A percentile compares a stretch with the other conserved stretches of the same genome.
phyloP scores from a whole-genome alignment of 2,797 vertebrate genomes.

The Acrossocheilus fasciatus region DNA sequence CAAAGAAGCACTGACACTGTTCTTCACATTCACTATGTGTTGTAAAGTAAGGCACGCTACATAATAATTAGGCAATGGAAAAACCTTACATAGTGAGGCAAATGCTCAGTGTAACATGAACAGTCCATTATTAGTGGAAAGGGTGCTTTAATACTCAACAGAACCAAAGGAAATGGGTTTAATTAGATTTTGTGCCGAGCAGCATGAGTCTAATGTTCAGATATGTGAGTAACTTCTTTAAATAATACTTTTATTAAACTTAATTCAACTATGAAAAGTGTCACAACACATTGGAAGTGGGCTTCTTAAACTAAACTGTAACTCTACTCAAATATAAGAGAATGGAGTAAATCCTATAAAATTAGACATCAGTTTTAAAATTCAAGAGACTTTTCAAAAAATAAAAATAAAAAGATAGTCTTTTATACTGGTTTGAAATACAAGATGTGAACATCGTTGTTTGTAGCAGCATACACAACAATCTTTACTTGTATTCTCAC shows the following conservation, averaged over 20 bases:
- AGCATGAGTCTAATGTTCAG: neutral
- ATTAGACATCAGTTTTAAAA: too few relatives aligned
- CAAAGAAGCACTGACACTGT: neutral
- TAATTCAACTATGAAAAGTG: neutral
- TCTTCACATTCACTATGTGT: neutral
- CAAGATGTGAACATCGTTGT: neutral
- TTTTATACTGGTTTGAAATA: neutral
- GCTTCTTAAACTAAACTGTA: neutral
- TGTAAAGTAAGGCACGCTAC: neutral
- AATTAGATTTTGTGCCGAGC: neutral
- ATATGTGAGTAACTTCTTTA: neutral
- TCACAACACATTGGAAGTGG: neutral
- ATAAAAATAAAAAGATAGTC: neutral
- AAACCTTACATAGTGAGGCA: neutral
- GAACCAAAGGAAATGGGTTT: neutral
- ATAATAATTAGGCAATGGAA: conserved; percentile 20
- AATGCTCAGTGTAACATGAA: neutral
- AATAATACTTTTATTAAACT: neutral
- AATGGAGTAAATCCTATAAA: too few relatives aligned
- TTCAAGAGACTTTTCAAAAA: neutral
- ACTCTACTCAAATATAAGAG: neutral
- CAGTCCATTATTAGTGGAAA: neutral
- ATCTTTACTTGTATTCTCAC: neutral
- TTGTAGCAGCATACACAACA: neutral
- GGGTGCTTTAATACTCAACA: conserved; percentile 3